Evolutionary conservation across 1,140 invertebrate species (phyloP).

Genomic region (Antheraea mylitta): DNA sequence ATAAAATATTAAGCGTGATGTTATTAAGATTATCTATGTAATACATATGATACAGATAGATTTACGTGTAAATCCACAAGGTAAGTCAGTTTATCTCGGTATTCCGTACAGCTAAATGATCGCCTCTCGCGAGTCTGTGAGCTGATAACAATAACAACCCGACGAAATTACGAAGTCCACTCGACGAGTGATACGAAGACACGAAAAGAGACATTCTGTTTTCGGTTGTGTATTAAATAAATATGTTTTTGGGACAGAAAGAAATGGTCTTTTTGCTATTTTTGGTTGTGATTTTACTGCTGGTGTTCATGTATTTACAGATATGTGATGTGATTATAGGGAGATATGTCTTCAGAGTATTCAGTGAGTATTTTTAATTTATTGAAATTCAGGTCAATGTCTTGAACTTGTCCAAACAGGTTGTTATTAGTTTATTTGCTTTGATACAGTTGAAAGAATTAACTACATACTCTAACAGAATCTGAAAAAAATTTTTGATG

Average conservation of each 20-base stretch:
- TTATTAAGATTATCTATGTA: not conserved
- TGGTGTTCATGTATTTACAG: constrained; percentile 49
- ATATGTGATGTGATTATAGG: constrained; percentile 51
- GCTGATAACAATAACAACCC: not conserved
- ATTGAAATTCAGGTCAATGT: not conserved
- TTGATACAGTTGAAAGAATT: too few relatives aligned
- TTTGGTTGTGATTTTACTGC: constrained; percentile 34
- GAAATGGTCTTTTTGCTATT: constrained; percentile 48
- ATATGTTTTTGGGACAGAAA: constrained; percentile 47
- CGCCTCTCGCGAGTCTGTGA: not conserved
- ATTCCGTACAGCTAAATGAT: not conserved
- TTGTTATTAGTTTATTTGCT: too few relatives aligned
- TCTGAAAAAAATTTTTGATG: too few relatives aligned
- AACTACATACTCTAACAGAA: too few relatives aligned
- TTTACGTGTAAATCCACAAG: not conserved
- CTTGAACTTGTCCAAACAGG: too few relatives aligned
- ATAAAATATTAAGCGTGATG: not conserved
- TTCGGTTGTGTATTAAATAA: constrained; percentile 6
- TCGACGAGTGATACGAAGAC: not conserved
- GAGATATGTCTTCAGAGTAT: constrained; percentile 45
- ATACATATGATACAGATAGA: not conserved
- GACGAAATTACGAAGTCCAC: not conserved
- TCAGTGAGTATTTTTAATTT: constrained; percentile 42
- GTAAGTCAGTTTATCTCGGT: constrained; percentile 6
- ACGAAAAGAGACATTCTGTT: not conserved